These are phyloP conservation scores for Monoplex corrugatus DNA, from an alignment of 2,888 invertebrate genomes.

Conservation along the genomic window DNA sequence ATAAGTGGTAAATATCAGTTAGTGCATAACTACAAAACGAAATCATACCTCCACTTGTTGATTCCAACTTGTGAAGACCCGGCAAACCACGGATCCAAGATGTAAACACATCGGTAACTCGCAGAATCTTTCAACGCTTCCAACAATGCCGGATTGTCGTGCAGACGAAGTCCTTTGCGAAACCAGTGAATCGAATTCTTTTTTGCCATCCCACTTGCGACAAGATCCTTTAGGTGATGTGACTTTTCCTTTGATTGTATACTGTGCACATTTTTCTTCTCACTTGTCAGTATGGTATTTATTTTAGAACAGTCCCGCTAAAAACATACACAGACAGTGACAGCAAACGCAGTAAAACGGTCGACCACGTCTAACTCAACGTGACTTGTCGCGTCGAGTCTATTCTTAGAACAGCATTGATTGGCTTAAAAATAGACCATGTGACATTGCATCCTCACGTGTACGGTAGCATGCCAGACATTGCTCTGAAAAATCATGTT, in stretches of 20 bases:
- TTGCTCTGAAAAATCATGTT: no score
- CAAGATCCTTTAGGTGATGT: slow-evolving; percentile 39
- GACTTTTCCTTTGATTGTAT: slow-evolving; percentile 51
- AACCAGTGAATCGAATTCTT: slow-evolving; percentile 95
- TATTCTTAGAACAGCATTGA: slow-evolving; percentile 36
- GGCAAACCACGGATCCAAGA: slow-evolving; percentile 95
- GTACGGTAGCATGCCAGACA: slow-evolving; percentile 54
- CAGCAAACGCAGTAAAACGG: background rate
- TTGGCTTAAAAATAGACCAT: slow-evolving; percentile 53
- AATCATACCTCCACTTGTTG: slow-evolving; percentile 92
- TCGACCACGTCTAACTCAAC: slow-evolving; percentile 49
- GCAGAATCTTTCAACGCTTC: slow-evolving; percentile 87
- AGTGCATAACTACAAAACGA: background rate
- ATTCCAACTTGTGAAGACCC: slow-evolving; percentile 93
- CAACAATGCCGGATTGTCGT: slow-evolving; percentile 91
- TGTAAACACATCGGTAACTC: slow-evolving; percentile 92
- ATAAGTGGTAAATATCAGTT: no score
- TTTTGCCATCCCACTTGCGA: slow-evolving; percentile 46
- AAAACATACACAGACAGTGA: background rate
- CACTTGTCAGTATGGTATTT: background rate
- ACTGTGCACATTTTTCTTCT: background rate
- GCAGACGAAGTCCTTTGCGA: slow-evolving; percentile 92
- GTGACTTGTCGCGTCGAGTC: slow-evolving; percentile 53
- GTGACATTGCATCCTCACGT: slow-evolving; percentile 54
- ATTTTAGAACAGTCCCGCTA: background rate